phyloP scores from a whole-genome alignment of 2,888 invertebrate species.

The Orthonychiurus folsomi region DNA sequence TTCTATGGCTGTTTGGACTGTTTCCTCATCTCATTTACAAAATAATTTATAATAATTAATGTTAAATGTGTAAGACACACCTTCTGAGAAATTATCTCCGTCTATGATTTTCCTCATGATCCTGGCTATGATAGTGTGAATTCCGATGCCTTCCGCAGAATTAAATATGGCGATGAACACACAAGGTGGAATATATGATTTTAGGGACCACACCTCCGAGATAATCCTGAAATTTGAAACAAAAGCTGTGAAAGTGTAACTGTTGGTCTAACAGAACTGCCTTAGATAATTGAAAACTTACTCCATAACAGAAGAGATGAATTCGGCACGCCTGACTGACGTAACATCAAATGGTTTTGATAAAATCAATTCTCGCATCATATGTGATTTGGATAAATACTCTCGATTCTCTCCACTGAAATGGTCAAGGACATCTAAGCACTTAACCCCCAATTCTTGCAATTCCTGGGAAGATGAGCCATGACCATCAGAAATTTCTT shows the following conservation, averaged over 20 bases:
- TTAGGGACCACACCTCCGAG: constrained; percentile 18
- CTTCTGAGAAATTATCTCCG: constrained; percentile 7
- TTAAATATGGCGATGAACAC: neutral
- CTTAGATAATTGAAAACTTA: no score
- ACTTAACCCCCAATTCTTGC: neutral
- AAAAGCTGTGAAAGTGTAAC: neutral
- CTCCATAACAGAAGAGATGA: neutral
- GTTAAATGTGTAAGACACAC: neutral
- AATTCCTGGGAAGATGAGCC: constrained; percentile 3
- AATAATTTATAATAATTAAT: no score
- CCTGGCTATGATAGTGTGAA: neutral
- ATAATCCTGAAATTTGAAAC: constrained; percentile 10
- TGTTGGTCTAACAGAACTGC: no score
- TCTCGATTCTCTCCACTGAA: neutral
- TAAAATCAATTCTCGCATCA: neutral
- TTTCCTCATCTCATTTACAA: no score
- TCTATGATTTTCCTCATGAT: neutral
- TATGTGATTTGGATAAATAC: neutral
- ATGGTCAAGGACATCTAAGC: constrained; percentile 3
- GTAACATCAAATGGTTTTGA: neutral
- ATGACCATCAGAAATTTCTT: constrained; percentile 19
- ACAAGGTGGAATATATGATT: constrained; percentile 11
- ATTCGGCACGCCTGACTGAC: neutral
- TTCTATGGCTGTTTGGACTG: no score
- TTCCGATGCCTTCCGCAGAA: neutral